Percentiles rank a stretch among this genome's conserved stretches.
These are phyloP conservation scores for Metellina segmentata DNA, from an alignment of 2,888 invertebrate species.

Conservation along the genomic window DNA sequence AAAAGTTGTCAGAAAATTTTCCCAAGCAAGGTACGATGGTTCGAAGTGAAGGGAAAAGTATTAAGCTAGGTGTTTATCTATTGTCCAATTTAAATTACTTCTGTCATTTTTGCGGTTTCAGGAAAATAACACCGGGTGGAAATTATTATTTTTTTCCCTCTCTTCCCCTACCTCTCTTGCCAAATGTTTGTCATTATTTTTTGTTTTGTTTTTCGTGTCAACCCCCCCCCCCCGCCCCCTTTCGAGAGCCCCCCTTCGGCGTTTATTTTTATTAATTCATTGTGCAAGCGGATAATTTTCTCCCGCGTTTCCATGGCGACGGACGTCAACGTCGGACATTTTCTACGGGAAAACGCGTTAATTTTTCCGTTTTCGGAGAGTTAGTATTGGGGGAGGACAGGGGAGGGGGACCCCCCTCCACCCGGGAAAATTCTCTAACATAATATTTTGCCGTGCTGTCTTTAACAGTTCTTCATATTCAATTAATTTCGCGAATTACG, in stretches of 20 bases:
- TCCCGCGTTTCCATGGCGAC: constrained; percentile 51
- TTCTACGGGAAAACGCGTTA: constrained; percentile 58
- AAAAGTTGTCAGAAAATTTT: constrained; percentile 75
- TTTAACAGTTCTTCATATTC: constrained; percentile 76
- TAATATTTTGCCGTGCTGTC: constrained; percentile 73
- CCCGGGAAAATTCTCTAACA: constrained; percentile 29
- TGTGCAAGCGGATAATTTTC: constrained; percentile 56
- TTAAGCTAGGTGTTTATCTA: constrained; percentile 75
- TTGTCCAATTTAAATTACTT: constrained; percentile 76
- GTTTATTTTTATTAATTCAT: constrained; percentile 72
- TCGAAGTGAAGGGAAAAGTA: constrained; percentile 8
- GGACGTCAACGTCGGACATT: constrained; percentile 65
- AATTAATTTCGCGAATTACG: constrained; percentile 76
- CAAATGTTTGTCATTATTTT: constrained; percentile 67
- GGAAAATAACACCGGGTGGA: constrained; percentile 67
- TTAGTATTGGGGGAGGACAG: not conserved
- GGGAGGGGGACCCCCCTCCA: not conserved
- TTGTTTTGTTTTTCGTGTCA: constrained; percentile 53
- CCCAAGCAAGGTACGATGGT: constrained; percentile 2
- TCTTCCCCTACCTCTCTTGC: constrained; percentile 1
- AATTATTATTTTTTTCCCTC: constrained; percentile 63
- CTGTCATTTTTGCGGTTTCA: constrained; percentile 74
- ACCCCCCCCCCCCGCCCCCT: not conserved
- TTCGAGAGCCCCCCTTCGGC: not conserved
- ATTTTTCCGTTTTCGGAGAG: constrained; percentile 68